Evolutionary conservation across 2,888 invertebrate species (phyloP).

Genomic region (Eupsilia transversa): DNA sequence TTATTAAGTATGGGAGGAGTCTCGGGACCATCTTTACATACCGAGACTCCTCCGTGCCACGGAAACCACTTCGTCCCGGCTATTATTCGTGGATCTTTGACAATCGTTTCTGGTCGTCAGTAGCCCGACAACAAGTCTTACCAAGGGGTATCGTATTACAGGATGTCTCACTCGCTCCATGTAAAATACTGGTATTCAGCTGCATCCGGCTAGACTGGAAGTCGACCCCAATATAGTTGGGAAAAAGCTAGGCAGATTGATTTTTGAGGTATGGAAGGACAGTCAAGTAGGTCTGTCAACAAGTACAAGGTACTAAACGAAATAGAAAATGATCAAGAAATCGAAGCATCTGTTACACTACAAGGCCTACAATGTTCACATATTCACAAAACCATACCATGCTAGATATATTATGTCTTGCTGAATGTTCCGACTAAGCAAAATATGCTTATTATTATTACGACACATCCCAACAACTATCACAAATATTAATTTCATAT

Average conservation of each 20-base stretch:
- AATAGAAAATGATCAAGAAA: not conserved
- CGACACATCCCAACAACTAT: not conserved
- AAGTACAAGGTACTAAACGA: not conserved
- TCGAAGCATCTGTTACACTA: not conserved
- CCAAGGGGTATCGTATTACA: too few species aligned
- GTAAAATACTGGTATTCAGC: too few species aligned
- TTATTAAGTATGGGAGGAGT: not conserved
- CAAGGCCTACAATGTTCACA: not conserved
- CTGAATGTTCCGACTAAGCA: not conserved
- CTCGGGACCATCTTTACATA: too few species aligned
- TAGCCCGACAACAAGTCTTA: too few species aligned
- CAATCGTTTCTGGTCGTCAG: too few species aligned
- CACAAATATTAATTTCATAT: constrained; percentile 25
- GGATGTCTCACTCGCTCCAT: too few species aligned
- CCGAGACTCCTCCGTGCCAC: too few species aligned
- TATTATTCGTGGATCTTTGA: too few species aligned
- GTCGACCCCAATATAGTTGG: too few species aligned
- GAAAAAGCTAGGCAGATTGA: too few species aligned
- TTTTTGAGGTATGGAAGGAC: not conserved
- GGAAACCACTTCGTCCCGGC: too few species aligned
- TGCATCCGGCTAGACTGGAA: too few species aligned
- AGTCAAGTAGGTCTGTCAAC: not conserved
- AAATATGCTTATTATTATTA: not conserved
- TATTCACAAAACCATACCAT: not conserved
- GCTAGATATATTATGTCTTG: not conserved